Conservation (phyloP, 1,140 invertebrate species). For the Eumeta japonica region DNA sequence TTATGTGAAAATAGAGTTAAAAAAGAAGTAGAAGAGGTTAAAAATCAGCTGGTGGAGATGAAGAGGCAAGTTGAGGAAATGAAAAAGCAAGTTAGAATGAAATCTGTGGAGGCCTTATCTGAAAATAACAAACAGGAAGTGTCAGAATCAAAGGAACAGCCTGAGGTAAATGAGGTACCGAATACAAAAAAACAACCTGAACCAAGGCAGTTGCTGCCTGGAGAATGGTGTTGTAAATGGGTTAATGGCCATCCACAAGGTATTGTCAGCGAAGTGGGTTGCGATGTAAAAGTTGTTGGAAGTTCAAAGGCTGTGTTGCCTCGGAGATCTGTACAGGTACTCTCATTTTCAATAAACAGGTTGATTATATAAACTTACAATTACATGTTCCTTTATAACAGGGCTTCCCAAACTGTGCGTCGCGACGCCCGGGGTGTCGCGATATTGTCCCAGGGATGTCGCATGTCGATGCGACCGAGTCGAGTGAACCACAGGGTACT, state of each 20-base stretch:
- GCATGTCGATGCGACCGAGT: too few relatives aligned
- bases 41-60: conserved; percentile 35
- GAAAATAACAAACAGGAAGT: conserved; percentile 15
- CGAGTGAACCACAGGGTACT: too few relatives aligned
- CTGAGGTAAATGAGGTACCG: conserved; percentile 1
- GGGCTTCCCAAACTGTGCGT: too few relatives aligned
- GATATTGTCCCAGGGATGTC: too few relatives aligned
- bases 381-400: too few relatives aligned
- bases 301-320: conserved; percentile 22
- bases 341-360: not conserved
- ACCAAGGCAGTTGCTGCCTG: conserved; percentile 37
- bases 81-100: conserved; percentile 30
- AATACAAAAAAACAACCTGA: too few relatives aligned
- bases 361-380: too few relatives aligned
- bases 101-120: conserved; percentile 22
- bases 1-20: conserved; percentile 40
- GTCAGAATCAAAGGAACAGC: too few relatives aligned
- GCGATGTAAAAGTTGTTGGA: conserved; percentile 35
- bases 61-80: conserved; percentile 36
- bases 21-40: conserved; percentile 37
- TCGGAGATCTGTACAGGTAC: conserved; percentile 34
- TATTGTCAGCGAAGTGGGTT: conserved; percentile 40
- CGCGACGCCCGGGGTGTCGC: too few relatives aligned
- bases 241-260: conserved; percentile 65
- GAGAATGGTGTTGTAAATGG: conserved; percentile 64